A percentile compares a stretch with the other conserved stretches of the same genome.
phyloP scores from a whole-genome alignment of 2,113 vertebrate species.

The Erythrocercus mccallii region DNA sequence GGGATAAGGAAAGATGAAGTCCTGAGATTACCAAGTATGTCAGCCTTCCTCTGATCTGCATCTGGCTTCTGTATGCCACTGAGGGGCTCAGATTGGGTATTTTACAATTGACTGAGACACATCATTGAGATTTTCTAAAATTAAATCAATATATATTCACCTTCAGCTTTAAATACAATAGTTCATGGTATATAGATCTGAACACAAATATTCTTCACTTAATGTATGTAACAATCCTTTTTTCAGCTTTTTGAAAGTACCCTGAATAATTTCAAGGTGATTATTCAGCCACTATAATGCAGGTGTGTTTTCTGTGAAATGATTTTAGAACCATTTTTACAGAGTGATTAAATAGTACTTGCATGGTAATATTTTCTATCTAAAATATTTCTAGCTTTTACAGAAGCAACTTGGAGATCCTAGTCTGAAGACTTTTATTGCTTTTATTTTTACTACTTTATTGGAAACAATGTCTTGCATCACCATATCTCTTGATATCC shows the following conservation, averaged over 20 bases:
- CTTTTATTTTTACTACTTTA: not conserved
- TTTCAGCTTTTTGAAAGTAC: not conserved
- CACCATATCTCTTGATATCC: not conserved
- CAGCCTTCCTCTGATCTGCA: not conserved
- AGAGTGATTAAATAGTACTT: not conserved
- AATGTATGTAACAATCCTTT: not conserved
- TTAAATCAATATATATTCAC: not conserved
- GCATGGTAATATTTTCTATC: not conserved
- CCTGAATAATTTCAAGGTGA: not conserved
- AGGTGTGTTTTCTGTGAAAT: not conserved
- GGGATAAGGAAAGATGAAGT: not conserved
- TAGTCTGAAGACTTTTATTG: not conserved
- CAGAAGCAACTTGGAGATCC: not conserved
- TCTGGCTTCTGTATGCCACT: not conserved
- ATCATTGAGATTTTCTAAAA: not conserved
- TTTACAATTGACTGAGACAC: not conserved
- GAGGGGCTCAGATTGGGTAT: not conserved
- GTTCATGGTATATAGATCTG: accelerated
- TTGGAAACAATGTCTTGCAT: not conserved
- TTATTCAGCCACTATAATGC: not conserved
- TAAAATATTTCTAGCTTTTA: not conserved
- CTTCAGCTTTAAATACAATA: not conserved
- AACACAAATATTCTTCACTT: not conserved
- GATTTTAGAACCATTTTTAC: not conserved
- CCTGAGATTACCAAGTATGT: not conserved